A percentile compares a stretch with the other conserved stretches of the same genome.
Evolutionary conservation across 2,888 invertebrate genomes (phyloP).

Genomic region (Blastobasis lacticolella): DNA sequence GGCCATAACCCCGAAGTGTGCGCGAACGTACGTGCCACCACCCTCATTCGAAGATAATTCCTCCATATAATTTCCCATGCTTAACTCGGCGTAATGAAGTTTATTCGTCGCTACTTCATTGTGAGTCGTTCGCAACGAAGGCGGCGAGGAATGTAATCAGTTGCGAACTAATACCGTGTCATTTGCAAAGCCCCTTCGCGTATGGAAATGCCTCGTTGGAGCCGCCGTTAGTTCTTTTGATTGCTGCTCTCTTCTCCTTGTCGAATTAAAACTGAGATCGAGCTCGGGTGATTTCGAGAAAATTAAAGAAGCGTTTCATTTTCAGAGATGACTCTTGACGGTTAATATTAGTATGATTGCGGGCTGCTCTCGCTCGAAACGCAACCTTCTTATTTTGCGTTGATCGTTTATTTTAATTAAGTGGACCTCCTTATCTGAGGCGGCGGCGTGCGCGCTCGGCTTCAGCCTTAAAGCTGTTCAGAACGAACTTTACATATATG

Average conservation of each 20-base stretch:
- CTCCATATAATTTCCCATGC: constrained; percentile 70
- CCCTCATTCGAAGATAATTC: constrained; percentile 65
- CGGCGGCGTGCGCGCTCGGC: constrained; percentile 13
- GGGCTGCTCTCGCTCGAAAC: constrained; percentile 35
- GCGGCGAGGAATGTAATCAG: constrained; percentile 69
- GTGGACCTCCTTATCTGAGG: constrained; percentile 28
- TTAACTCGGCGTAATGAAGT: constrained; percentile 70
- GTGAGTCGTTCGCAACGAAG: constrained; percentile 60
- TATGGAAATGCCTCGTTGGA: constrained; percentile 69
- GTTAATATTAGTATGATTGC: constrained; percentile 66
- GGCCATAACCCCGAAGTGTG: constrained; percentile 54
- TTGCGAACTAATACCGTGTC: constrained; percentile 70
- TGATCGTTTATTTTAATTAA: constrained; percentile 52
- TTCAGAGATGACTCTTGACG: constrained; percentile 51
- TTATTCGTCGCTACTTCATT: constrained; percentile 71
- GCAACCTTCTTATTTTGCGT: constrained; percentile 43
- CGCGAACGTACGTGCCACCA: constrained; percentile 49
- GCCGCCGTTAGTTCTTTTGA: constrained; percentile 70
- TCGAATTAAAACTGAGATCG: constrained; percentile 67
- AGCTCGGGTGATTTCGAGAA: constrained; percentile 57
- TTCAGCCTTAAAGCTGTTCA: neutral
- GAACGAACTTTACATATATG: constrained; percentile 2
- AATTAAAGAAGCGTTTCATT: constrained; percentile 67
- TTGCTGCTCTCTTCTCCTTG: constrained; percentile 56
- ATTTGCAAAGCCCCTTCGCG: constrained; percentile 59